Evolutionary conservation across 2,888 invertebrate species (phyloP), one percentile per base, ranked within the genome.

Genomic region (Anticlea derivata): DNA sequence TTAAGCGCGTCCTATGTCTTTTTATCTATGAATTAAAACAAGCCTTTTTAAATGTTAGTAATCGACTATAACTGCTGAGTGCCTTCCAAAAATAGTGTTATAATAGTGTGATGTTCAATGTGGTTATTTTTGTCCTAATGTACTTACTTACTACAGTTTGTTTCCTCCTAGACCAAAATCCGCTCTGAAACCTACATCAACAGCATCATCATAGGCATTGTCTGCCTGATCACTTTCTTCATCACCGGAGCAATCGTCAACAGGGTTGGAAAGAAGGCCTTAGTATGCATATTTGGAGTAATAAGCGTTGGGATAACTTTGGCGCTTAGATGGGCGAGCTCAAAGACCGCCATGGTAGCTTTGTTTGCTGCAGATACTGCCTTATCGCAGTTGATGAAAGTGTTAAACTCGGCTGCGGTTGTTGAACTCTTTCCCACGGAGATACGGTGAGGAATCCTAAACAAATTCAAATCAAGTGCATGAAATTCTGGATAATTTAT

Each of bases 391-490:
- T 63, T 67, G 0, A 73, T 78, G 67, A 73, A 77, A 44, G 71
- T 74, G 20, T 55, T 84, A 7, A 58, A 64, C 3, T 76, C 78
- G 23, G 71, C 73, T 0, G 56, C 73, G 2, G 54, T 70, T 1
- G 66, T 83, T 2, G 79, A 82, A 29, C 55, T 76, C 0, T 78
- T 83, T 44, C 80, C 82, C 0, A 84, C 84, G 1, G 65, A 64
- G 5, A 72, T 73, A 12, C 74, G 82, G 84, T 83, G 38, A 61
- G 67, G 50, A 17, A 41, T 24, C 5, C n/a, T 30, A n/a, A n/a
- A n/a, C n/a, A n/a, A n/a, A n/a, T n/a, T n/a, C n/a, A n/a, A n/a
- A n/a, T n/a, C n/a, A n/a, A n/a, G n/a, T n/a, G n/a, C n/a, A n/a
- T n/a, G n/a, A n/a, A n/a, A n/a, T n/a, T n/a, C n/a, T n/a, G n/a